These are phyloP conservation scores for Tenthredo distinguenda DNA, from an alignment of 2,888 invertebrate species.

Conservation along the genomic window DNA sequence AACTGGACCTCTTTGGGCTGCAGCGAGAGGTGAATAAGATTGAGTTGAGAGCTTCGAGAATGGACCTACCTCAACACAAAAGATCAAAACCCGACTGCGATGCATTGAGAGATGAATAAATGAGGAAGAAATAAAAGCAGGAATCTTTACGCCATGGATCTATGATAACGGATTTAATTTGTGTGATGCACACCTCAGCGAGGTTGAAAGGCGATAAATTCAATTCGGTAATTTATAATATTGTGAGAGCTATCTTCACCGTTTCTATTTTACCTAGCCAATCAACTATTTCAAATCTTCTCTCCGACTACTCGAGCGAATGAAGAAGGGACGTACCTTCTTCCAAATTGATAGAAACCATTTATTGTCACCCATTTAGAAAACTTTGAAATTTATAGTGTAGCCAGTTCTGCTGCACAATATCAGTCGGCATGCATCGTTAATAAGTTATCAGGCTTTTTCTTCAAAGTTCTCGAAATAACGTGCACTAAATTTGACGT, in stretches of 20 bases:
- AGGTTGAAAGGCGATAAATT: neutral
- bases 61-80: constrained; percentile 45
- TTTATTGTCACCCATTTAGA: too few species aligned
- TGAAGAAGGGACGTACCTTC: neutral
- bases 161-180: neutral
- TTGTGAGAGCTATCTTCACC: neutral
- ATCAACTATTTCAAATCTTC: constrained; percentile 9
- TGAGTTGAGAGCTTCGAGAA: neutral
- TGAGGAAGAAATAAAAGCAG: neutral
- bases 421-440: neutral
- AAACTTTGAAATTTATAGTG: too few species aligned
- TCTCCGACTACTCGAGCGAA: neutral
- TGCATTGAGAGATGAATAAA: neutral
- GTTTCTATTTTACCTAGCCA: neutral
- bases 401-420: neutral
- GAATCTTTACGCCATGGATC: neutral
- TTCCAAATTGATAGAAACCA: too few species aligned
- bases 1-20: neutral
- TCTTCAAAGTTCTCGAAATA: neutral
- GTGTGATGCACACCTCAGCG: neutral
- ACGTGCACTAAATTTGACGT: neutral
- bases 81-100: constrained; percentile 7
- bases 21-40: constrained; percentile 19
- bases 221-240: too few species aligned
- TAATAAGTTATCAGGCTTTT: neutral